phyloP scores from a whole-genome alignment of 2,113 vertebrate species.

The Anthoscopus minutus region DNA sequence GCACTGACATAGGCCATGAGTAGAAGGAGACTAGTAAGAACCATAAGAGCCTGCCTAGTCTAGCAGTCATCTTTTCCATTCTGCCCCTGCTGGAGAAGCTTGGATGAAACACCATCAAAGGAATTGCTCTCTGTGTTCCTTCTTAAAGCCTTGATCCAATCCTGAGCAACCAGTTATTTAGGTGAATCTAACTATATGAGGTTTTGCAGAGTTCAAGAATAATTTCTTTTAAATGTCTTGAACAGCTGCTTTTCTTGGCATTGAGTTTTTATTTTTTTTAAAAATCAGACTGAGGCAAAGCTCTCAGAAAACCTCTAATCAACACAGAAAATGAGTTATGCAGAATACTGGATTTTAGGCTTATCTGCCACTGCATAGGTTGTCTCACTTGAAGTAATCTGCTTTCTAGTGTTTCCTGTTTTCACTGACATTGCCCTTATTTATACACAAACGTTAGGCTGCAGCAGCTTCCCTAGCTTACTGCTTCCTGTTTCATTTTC shows the following conservation, averaged over 20 bases:
- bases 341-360: neutral
- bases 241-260: neutral
- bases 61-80: neutral
- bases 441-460: neutral
- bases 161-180: neutral
- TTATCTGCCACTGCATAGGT: neutral
- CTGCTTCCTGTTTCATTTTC: neutral
- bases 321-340: neutral
- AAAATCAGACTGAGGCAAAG: neutral
- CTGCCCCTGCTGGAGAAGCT: neutral
- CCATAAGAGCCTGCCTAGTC: neutral
- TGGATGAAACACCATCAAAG: neutral
- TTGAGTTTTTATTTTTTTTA: neutral
- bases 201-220: neutral
- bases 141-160: neutral
- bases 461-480: neutral
- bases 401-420: neutral
- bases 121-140: neutral
- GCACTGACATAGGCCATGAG: neutral
- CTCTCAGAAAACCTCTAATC: neutral
- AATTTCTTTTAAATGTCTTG: neutral
- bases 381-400: neutral
- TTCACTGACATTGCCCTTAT: neutral
- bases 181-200: neutral
- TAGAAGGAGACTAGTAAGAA: neutral